These are phyloP conservation scores for Climacteris rufus DNA, from an alignment of 2,113 vertebrate species.

Conservation along the genomic window DNA sequence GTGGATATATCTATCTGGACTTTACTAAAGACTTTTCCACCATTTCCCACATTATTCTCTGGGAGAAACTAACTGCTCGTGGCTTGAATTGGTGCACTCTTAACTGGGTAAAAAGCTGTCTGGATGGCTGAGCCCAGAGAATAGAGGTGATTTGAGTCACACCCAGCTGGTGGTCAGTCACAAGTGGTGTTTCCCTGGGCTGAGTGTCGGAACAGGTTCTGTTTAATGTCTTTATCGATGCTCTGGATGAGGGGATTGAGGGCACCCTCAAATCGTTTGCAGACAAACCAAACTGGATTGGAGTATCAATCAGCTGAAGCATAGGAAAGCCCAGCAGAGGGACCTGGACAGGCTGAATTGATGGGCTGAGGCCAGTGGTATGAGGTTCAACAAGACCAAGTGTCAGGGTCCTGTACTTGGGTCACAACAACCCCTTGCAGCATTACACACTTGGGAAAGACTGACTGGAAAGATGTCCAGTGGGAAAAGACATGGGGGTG, in stretches of 20 bases:
- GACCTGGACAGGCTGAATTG: background rate
- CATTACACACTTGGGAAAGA: background rate
- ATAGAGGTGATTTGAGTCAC: background rate
- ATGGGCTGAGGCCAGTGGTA: rapidly evolving
- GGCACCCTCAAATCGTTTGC: background rate
- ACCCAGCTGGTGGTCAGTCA: background rate
- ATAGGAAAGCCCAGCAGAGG: background rate
- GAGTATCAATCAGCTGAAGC: background rate
- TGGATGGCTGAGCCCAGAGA: background rate
- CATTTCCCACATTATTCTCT: background rate
- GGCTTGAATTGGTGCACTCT: background rate
- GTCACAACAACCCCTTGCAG: background rate
- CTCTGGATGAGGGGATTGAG: rapidly evolving
- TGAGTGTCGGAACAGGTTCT: background rate
- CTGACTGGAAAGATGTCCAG: background rate
- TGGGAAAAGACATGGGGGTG: background rate
- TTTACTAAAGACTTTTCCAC: background rate
- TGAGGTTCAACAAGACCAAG: background rate
- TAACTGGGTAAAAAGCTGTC: background rate
- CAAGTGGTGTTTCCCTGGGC: background rate
- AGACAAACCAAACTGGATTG: background rate
- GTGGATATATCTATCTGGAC: background rate
- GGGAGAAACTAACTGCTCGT: background rate
- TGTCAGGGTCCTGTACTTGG: background rate
- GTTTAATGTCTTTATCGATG: background rate